Evolutionary conservation across 2,888 invertebrate genomes (phyloP), one percentile per base, ranked within the genome.

Genomic region (Steinernema scapterisci): DNA sequence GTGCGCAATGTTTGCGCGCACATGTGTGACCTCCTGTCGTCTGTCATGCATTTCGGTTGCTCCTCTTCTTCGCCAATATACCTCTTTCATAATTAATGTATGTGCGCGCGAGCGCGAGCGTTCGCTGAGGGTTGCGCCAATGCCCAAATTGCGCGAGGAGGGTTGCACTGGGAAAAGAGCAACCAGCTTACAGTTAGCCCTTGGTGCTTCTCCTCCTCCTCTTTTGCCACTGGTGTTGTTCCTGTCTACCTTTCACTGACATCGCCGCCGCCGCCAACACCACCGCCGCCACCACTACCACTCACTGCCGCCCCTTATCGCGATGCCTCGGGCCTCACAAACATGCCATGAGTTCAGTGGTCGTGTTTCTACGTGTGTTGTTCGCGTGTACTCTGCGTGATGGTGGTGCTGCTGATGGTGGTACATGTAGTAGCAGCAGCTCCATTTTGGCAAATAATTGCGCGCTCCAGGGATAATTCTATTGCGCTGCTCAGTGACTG

Each of bases 41-140:
- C 43, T 72, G 48, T 27, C 46, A 43, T 72, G 48, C 51, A 72
- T 72, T 51, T 43, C 43, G 43, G 48, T 13, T 51, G 48, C 31
- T 72, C 23, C 52, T 72, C 72, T 23, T 45, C 45, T 16, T n/a
- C 31, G n/a, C 23, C 46, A 72, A 48, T 25, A 46, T 72, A 48
- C 46, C 51, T 51, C 46, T 51, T 72, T 72, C 48, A 46, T 56
- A 44, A 38, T 73, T 73, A 38, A 52, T 44, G 45, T 45, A 9
- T 19, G 31, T n/a, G 27, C 71, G 51, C 44, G 71, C n/a, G n/a
- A n/a, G n/a, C 71, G 76, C 76, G 78, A 76, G 78, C 71, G 78
- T 63, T 63, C 52, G 74, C 63, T 75, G 75, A 75, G 75, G 75
- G 72, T 74, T 70, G 38, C 27, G 16, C 27, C 63, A n/a, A 63